phyloP scores from a whole-genome alignment of 2,888 invertebrate species.

The Caenorhabditis sinica region DNA sequence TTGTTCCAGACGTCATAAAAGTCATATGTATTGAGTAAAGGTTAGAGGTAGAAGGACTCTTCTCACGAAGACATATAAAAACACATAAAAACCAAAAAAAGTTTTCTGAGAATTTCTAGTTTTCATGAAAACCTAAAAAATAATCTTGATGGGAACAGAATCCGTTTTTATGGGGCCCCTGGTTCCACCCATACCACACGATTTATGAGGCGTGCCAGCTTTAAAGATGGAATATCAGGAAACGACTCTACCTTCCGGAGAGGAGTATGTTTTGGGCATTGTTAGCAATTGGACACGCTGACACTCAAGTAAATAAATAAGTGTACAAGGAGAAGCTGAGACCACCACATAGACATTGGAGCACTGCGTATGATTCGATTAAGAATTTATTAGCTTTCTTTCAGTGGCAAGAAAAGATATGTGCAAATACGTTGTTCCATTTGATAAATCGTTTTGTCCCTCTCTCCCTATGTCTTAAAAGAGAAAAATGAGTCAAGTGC shows the following conservation, averaged over 20 bases:
- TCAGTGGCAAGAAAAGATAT: conserved; percentile 31
- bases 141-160: conserved; percentile 17
- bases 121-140: not conserved
- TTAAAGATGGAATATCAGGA: conserved; percentile 35
- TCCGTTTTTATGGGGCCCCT: conserved; percentile 8
- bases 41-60: not conserved
- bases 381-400: conserved; percentile 63
- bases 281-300: conserved; percentile 16
- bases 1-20: conserved; percentile 35
- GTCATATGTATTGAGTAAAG: conserved; percentile 27
- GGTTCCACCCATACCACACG: not conserved
- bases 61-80: not conserved
- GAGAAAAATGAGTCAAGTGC: conserved; percentile 30
- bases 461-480: not conserved
- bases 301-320: conserved; percentile 26
- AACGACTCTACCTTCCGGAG: conserved; percentile 40
- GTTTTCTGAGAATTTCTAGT: not conserved
- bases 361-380: conserved; percentile 54
- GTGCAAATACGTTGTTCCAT: conserved; percentile 45
- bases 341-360: conserved; percentile 2
- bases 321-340: not conserved
- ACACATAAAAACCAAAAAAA: conserved; percentile 5
- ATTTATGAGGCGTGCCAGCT: conserved; percentile 33
- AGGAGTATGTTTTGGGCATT: conserved; percentile 19
- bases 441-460: conserved; percentile 37